Conservation (phyloP, 2,113 vertebrate species). For the Morone saxatilis region DNA sequence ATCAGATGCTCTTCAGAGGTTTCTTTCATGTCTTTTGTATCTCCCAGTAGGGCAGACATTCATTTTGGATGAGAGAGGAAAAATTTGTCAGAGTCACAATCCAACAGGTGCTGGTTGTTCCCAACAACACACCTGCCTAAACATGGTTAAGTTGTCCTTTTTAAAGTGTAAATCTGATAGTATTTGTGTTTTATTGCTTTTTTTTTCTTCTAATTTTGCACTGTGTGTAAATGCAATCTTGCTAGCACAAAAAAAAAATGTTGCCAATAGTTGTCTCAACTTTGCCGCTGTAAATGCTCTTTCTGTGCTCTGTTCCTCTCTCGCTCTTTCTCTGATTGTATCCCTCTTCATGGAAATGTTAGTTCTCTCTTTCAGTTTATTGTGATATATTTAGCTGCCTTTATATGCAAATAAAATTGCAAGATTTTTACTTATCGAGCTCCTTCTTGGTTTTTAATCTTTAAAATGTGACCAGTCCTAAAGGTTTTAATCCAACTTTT, state of each 20-base stretch:
- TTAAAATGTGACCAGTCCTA: not conserved
- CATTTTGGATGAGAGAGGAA: slow-evolving; percentile 70
- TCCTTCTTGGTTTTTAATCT: slow-evolving; percentile 45
- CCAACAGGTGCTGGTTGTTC: slow-evolving; percentile 75
- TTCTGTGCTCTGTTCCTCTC: slow-evolving; percentile 80
- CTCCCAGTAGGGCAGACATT: slow-evolving; percentile 51
- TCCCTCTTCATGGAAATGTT: slow-evolving; percentile 91
- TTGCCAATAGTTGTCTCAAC: slow-evolving; percentile 95
- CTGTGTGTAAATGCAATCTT: slow-evolving; percentile 99
- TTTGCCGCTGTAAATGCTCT: slow-evolving; percentile 95
- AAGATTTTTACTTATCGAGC: slow-evolving; percentile 94
- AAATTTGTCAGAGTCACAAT: slow-evolving; percentile 68
- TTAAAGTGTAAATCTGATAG: slow-evolving; percentile 91
- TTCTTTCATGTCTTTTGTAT: slow-evolving; percentile 62
- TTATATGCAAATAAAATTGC: slow-evolving; percentile 99
- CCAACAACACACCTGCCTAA: slow-evolving; percentile 84
- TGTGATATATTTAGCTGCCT: slow-evolving; percentile 99
- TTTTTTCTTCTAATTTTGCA: slow-evolving; percentile 92
- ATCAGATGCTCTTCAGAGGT: slow-evolving; percentile 51
- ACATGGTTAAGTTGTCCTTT: slow-evolving; percentile 91
- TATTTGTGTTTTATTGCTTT: slow-evolving; percentile 86
- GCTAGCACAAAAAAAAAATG: slow-evolving; percentile 97
- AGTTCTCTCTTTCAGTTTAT: slow-evolving; percentile 95
- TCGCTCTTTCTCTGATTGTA: slow-evolving; percentile 88
- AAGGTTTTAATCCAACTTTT: not conserved